Evolutionary conservation across 2,888 invertebrate genomes (phyloP).

Genomic region (Leptinotarsa rubiginosa): DNA sequence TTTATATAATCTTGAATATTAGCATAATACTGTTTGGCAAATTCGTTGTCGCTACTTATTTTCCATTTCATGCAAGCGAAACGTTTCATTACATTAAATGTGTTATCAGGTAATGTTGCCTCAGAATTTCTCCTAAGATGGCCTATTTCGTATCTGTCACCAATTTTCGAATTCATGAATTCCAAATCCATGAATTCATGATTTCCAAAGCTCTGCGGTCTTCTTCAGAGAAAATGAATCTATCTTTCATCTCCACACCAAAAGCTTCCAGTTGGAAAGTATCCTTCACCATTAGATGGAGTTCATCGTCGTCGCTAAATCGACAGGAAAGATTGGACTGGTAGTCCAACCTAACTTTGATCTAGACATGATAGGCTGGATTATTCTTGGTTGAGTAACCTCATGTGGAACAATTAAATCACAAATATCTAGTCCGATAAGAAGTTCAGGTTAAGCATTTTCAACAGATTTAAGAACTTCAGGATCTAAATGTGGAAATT

Average conservation of each 20-base stretch:
- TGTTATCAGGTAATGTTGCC: background rate
- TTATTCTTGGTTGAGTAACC: background rate
- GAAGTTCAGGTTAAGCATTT: background rate
- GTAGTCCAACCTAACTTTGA: background rate
- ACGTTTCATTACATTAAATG: background rate
- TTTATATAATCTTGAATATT: background rate
- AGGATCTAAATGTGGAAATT: background rate
- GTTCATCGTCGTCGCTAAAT: background rate
- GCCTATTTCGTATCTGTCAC: background rate
- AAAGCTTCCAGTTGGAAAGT: constrained; percentile 8
- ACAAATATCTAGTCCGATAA: constrained; percentile 2
- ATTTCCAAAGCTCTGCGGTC: constrained; percentile 1
- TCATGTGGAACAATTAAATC: background rate
- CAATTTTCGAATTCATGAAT: background rate
- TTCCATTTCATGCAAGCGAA: background rate
- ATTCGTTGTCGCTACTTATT: background rate
- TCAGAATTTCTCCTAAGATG: background rate
- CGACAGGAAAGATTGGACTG: background rate
- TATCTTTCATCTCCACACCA: background rate
- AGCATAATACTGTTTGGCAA: constrained; percentile 29
- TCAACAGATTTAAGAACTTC: background rate
- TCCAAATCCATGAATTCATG: constrained; percentile 9
- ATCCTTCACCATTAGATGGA: constrained; percentile 2
- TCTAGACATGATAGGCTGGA: background rate
- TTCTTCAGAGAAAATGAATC: background rate